phyloP scores from a whole-genome alignment of 2,888 invertebrate species.

The Erebia epiphron region DNA sequence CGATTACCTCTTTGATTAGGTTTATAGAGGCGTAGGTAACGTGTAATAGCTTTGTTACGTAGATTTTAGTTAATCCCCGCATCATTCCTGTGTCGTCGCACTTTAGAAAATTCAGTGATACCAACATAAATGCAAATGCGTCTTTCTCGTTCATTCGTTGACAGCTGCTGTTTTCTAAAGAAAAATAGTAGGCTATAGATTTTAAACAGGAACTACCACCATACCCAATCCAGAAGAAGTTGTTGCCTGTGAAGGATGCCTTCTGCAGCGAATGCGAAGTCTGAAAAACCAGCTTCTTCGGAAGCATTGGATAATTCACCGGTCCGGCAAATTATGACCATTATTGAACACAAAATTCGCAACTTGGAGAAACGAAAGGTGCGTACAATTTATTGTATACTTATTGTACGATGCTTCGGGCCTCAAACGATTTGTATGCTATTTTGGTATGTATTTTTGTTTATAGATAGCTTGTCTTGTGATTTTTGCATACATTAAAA shows the following conservation, averaged over 20 bases:
- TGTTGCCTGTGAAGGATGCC: constrained; percentile 91
- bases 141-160: constrained; percentile 49
- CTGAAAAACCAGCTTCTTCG: constrained; percentile 91
- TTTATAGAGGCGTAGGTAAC: too few species aligned
- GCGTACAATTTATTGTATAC: constrained; percentile 53
- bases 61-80: too few species aligned
- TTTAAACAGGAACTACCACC: constrained; percentile 47
- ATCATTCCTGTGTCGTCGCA: too few species aligned
- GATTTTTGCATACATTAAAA: background rate
- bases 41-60: too few species aligned
- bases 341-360: constrained; percentile 97
- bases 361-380: constrained; percentile 99
- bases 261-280: constrained; percentile 94
- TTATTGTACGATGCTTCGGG: constrained; percentile 32
- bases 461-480: constrained; percentile 17
- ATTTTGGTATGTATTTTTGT: constrained; percentile 38
- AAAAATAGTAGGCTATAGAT: constrained; percentile 38
- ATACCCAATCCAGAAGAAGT: constrained; percentile 79
- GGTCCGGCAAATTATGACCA: constrained; percentile 91
- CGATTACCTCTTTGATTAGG: too few species aligned
- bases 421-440: constrained; percentile 44
- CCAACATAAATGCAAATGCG: constrained; percentile 41
- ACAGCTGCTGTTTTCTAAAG: constrained; percentile 53
- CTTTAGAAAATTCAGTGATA: constrained; percentile 18
- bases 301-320: constrained; percentile 89